These are phyloP conservation scores for Chaetura pelagica DNA, from an alignment of 2,113 vertebrate species.

Conservation along the genomic window DNA sequence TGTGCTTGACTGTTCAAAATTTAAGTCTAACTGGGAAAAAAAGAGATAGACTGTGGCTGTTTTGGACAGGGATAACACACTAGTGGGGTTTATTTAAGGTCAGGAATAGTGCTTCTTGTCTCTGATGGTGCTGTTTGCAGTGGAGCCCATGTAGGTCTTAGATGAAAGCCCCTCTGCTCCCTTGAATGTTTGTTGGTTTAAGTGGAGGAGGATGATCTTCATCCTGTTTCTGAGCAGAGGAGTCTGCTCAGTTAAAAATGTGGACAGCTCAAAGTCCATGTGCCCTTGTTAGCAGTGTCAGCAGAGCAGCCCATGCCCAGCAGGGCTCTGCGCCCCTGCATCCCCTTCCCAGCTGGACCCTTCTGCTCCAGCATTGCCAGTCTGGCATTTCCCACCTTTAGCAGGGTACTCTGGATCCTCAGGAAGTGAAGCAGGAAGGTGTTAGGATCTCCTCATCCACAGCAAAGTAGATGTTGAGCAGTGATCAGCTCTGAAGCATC, in stretches of 20 bases:
- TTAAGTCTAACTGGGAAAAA: neutral
- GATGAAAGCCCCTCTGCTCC: neutral
- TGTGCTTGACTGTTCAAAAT: neutral
- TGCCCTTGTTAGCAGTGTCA: neutral
- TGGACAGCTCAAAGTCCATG: fast-evolving
- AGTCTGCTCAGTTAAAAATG: neutral
- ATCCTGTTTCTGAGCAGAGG: neutral
- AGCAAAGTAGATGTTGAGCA: neutral
- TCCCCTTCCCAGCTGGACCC: fast-evolving
- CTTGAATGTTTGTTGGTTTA: neutral
- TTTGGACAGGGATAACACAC: neutral
- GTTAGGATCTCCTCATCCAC: neutral
- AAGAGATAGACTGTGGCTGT: neutral
- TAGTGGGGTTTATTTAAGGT: neutral
- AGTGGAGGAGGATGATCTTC: neutral
- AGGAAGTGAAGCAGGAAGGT: neutral
- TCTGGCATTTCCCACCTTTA: neutral
- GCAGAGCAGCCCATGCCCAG: neutral
- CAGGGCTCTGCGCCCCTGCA: neutral
- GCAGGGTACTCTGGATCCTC: neutral
- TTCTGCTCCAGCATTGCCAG: neutral
- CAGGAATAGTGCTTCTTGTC: neutral
- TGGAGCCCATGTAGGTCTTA: neutral
- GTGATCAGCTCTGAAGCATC: neutral
- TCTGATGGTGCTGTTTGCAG: neutral